Percentiles rank a stretch among this genome's conserved stretches.
Conservation (phyloP, 2,888 invertebrate genomes). For the Julus scandinavius region DNA sequence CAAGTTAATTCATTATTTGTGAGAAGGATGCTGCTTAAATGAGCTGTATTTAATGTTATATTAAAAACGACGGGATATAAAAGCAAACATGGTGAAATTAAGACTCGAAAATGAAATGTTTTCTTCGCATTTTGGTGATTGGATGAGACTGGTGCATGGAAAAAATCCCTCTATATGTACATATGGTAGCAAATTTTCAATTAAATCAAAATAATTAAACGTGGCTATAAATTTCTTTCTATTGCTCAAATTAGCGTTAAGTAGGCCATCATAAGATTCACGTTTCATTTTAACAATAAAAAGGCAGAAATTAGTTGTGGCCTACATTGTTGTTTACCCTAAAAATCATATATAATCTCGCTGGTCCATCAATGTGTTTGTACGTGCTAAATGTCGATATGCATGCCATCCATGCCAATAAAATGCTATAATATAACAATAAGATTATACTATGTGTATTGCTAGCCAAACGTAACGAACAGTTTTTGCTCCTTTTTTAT, state of each 20-base stretch:
- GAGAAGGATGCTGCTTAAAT: neutral
- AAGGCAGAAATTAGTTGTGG: conserved; percentile 16
- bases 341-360: neutral
- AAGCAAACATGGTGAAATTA: neutral
- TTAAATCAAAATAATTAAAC: conserved; percentile 38
- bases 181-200: conserved; percentile 6
- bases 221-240: conserved; percentile 1
- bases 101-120: neutral
- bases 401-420: conserved; percentile 35
- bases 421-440: conserved; percentile 34
- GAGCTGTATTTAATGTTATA: neutral
- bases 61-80: conserved; percentile 15
- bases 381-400: conserved; percentile 30
- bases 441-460: neutral
- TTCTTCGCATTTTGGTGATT: neutral
- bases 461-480: neutral
- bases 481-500: conserved; percentile 22
- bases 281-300: conserved; percentile 2
- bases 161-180: too few species aligned
- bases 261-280: conserved; percentile 30
- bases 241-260: conserved; percentile 8
- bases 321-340: conserved; percentile 6
- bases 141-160: neutral
- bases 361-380: conserved; percentile 16
- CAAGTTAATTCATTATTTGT: neutral